A percentile compares a stretch with the other conserved stretches of the same genome.
These are phyloP conservation scores for Matsumurasca onukii DNA, from an alignment of 1,140 invertebrate genomes.

Conservation along the genomic window DNA sequence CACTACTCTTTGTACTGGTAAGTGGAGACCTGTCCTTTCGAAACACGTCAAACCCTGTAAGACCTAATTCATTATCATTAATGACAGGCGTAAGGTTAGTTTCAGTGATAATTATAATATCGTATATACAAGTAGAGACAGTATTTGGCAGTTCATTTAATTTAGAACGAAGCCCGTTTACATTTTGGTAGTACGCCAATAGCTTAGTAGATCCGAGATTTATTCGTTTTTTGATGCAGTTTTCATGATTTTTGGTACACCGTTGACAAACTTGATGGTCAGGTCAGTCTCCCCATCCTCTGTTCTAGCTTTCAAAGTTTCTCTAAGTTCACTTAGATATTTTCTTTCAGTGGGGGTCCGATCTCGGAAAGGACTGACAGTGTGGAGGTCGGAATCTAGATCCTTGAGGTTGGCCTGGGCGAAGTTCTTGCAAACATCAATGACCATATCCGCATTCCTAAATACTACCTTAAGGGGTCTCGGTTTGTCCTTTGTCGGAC, in stretches of 20 bases:
- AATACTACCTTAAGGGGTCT: background rate
- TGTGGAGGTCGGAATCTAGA: background rate
- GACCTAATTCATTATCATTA: constrained; percentile 12
- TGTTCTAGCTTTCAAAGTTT: background rate
- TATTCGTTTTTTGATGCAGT: background rate
- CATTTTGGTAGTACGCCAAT: constrained; percentile 4
- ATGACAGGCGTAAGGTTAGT: background rate
- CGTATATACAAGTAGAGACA: constrained; percentile 4
- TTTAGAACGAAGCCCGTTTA: constrained; percentile 4
- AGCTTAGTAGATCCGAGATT: background rate
- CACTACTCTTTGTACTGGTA: background rate
- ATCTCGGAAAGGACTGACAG: background rate
- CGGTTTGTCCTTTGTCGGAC: background rate
- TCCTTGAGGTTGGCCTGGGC: background rate
- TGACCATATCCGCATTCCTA: background rate
- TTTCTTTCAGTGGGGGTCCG: background rate
- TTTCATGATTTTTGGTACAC: constrained; percentile 1
- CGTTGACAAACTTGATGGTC: background rate
- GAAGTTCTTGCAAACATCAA: background rate
- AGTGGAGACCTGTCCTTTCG: background rate
- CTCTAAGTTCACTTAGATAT: constrained; percentile 3
- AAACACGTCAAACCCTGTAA: background rate
- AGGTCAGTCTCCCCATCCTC: background rate
- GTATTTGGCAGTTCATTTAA: background rate
- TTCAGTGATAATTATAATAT: background rate